Conservation (phyloP, 2,888 invertebrate species). For the Tuberolachnus salignus region DNA sequence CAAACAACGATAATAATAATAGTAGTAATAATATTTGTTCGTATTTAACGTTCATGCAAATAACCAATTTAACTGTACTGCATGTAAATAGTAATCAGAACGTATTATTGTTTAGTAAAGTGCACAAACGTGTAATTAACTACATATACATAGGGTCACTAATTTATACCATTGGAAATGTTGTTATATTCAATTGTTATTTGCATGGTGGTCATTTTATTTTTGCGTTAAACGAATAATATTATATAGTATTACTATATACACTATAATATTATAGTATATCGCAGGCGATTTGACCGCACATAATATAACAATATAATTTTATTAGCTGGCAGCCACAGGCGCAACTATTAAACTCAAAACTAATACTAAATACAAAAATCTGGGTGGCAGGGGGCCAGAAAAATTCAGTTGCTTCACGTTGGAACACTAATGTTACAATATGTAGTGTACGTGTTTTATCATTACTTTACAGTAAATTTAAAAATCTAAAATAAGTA, state of each 20-base stretch:
- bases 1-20: background rate
- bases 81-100: background rate
- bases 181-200: background rate
- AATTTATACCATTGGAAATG: constrained; percentile 1
- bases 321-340: no score
- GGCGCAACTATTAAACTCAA: no score
- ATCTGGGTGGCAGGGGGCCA: no score
- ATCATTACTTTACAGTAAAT: no score
- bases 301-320: no score
- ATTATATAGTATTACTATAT: background rate
- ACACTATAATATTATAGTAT: background rate
- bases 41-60: background rate
- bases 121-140: background rate
- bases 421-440: no score
- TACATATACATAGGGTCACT: background rate
- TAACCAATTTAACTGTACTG: background rate
- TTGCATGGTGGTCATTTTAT: background rate
- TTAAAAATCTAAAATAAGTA: no score
- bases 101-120: background rate
- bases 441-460: no score
- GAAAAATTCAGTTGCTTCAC: no score
- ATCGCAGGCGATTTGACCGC: no score
- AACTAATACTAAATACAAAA: no score
- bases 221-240: background rate
- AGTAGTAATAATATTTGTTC: background rate